Conservation (phyloP, 2,888 invertebrate genomes). For the Agapetus fuscipes region DNA sequence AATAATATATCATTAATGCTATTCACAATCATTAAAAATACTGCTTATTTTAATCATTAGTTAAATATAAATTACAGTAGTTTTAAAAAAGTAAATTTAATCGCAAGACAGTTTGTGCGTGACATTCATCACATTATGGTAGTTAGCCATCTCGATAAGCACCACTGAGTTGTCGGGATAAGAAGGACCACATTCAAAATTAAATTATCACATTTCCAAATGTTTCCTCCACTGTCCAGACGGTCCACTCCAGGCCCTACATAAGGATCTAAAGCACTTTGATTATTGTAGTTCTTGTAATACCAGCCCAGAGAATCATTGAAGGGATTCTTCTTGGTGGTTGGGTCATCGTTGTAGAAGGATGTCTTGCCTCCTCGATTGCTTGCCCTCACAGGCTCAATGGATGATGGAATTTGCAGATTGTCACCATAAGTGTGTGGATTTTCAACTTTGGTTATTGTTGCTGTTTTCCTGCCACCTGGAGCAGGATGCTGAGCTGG, state of each 20-base stretch:
- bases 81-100: too few relatives aligned
- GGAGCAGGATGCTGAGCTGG: slow-evolving; percentile 29
- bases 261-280: slow-evolving; percentile 43
- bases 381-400: slow-evolving; percentile 25
- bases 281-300: slow-evolving; percentile 76
- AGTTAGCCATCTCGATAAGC: not conserved
- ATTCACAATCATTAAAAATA: too few relatives aligned
- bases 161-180: not conserved
- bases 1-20: too few relatives aligned
- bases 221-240: slow-evolving; percentile 8
- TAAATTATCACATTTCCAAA: slow-evolving; percentile 16
- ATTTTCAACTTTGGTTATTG: slow-evolving; percentile 38
- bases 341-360: slow-evolving; percentile 33
- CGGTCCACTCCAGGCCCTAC: slow-evolving; percentile 34
- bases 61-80: too few relatives aligned
- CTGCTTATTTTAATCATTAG: too few relatives aligned
- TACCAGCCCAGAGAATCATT: slow-evolving; percentile 69
- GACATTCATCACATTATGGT: too few relatives aligned
- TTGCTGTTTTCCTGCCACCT: slow-evolving; percentile 32
- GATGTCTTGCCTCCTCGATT: slow-evolving; percentile 39
- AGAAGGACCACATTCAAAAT: slow-evolving; percentile 7
- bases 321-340: slow-evolving; percentile 37
- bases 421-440: slow-evolving; percentile 24
- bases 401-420: slow-evolving; percentile 12
- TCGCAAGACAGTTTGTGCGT: too few relatives aligned